phyloP scores from a whole-genome alignment of 2,797 vertebrate species.

The Ctenosaura bakeri region DNA sequence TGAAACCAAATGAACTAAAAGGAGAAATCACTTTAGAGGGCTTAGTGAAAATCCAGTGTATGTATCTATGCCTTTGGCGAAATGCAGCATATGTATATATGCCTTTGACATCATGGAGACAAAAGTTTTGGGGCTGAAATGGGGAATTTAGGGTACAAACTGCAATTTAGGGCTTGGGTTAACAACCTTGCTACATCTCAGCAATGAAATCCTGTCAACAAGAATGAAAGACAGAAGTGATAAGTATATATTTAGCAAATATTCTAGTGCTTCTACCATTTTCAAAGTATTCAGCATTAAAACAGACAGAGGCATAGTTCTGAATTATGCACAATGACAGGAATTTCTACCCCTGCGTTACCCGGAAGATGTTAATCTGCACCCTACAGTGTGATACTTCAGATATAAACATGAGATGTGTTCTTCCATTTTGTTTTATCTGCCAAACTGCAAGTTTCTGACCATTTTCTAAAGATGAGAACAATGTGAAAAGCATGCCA shows the following conservation, averaged over 20 bases:
- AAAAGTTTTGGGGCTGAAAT: neutral
- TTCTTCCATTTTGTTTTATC: neutral
- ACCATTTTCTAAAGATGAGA: slow-evolving; percentile 8
- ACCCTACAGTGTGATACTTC: neutral
- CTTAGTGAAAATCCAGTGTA: neutral
- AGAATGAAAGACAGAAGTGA: neutral
- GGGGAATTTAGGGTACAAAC: neutral
- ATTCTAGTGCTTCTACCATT: neutral
- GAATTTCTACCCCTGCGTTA: neutral
- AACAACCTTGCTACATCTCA: neutral
- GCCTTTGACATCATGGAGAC: neutral
- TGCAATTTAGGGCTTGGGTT: neutral
- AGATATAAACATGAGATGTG: neutral
- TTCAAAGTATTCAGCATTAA: neutral
- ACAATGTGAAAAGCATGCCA: slow-evolving; percentile 6
- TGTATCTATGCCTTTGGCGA: neutral
- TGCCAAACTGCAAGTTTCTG: slow-evolving; percentile 10
- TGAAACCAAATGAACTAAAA: too few species aligned
- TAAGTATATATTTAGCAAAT: neutral
- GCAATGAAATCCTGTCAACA: neutral
- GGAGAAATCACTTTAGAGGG: neutral
- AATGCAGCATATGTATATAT: neutral
- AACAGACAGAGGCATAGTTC: neutral
- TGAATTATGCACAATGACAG: neutral
- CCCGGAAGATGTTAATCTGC: neutral